These are phyloP conservation scores for Phyto melanocephala DNA, from an alignment of 2,888 invertebrate genomes.

Conservation along the genomic window DNA sequence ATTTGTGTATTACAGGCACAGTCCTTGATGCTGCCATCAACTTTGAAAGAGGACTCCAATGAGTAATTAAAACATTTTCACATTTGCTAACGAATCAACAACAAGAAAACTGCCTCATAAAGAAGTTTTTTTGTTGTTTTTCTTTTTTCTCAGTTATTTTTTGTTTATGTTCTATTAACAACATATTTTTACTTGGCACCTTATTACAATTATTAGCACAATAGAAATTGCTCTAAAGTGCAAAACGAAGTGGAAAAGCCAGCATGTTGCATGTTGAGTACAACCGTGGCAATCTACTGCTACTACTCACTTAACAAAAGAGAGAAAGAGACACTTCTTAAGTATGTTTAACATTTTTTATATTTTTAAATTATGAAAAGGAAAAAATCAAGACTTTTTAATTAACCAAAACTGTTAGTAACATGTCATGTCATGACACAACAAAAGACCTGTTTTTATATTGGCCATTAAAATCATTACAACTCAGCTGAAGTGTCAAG, in stretches of 20 bases:
- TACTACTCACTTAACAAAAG: too few relatives aligned
- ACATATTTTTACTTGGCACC: slow-evolving; percentile 61
- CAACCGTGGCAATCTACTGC: slow-evolving; percentile 2
- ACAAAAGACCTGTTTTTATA: background rate
- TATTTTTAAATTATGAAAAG: background rate
- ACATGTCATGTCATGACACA: slow-evolving; percentile 6
- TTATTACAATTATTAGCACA: slow-evolving; percentile 58
- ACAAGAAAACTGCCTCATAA: slow-evolving; percentile 65
- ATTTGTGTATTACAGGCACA: slow-evolving; percentile 18
- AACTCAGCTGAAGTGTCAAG: slow-evolving; percentile 16
- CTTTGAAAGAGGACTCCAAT: slow-evolving; percentile 69
- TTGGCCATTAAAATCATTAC: background rate
- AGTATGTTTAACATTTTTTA: slow-evolving; percentile 49
- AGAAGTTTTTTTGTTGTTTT: slow-evolving; percentile 60
- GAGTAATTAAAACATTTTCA: slow-evolving; percentile 77
- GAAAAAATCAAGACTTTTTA: slow-evolving; percentile 34
- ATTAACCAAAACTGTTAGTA: slow-evolving; percentile 54
- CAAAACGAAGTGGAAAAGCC: background rate
- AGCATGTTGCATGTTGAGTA: slow-evolving; percentile 22
- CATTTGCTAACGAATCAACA: slow-evolving; percentile 50
- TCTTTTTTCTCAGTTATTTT: background rate
- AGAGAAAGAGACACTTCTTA: slow-evolving; percentile 28
- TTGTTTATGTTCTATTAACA: slow-evolving; percentile 32
- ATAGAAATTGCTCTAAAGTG: slow-evolving; percentile 47
- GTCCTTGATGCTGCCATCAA: slow-evolving; percentile 60